These are phyloP conservation scores for Elmis aenea DNA, from an alignment of 2,888 invertebrate species.

Conservation along the genomic window DNA sequence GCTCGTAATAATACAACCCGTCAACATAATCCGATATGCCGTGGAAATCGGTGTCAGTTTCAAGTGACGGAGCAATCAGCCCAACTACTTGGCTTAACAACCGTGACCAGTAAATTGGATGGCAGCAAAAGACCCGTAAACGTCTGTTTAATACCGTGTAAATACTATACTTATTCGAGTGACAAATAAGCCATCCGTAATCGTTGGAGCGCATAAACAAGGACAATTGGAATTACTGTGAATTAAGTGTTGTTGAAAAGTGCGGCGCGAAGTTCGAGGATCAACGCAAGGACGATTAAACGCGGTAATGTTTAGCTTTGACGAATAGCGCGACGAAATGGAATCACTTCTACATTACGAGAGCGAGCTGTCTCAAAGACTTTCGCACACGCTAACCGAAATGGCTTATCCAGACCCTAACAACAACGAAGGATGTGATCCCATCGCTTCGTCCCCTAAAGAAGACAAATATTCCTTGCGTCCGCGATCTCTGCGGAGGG, in stretches of 20 bases:
- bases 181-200: slow-evolving; percentile 10
- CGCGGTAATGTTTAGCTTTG: slow-evolving; percentile 6
- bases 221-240: slow-evolving; percentile 9
- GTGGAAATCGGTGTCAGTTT: slow-evolving; percentile 16
- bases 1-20: slow-evolving; percentile 3
- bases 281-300: slow-evolving; percentile 9
- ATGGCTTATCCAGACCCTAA: slow-evolving; percentile 40
- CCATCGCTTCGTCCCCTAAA: slow-evolving; percentile 24
- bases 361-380: slow-evolving; percentile 14
- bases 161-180: slow-evolving; percentile 9
- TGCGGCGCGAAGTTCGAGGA: slow-evolving; percentile 5
- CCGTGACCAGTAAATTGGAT: slow-evolving; percentile 14
- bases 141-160: slow-evolving; percentile 9
- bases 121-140: slow-evolving; percentile 9
- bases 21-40: slow-evolving; percentile 6
- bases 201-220: slow-evolving; percentile 7
- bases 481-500: slow-evolving; percentile 58
- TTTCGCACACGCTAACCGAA: slow-evolving; percentile 18
- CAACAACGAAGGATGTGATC: slow-evolving; percentile 39
- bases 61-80: slow-evolving; percentile 13
- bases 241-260: slow-evolving; percentile 5
- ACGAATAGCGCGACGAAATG: slow-evolving; percentile 24
- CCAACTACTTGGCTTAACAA: slow-evolving; percentile 10
- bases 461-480: slow-evolving; percentile 64
- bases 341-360: slow-evolving; percentile 34